These are phyloP conservation scores for Agelaius phoeniceus DNA, from an alignment of 2,113 vertebrate genomes.

Conservation along the genomic window DNA sequence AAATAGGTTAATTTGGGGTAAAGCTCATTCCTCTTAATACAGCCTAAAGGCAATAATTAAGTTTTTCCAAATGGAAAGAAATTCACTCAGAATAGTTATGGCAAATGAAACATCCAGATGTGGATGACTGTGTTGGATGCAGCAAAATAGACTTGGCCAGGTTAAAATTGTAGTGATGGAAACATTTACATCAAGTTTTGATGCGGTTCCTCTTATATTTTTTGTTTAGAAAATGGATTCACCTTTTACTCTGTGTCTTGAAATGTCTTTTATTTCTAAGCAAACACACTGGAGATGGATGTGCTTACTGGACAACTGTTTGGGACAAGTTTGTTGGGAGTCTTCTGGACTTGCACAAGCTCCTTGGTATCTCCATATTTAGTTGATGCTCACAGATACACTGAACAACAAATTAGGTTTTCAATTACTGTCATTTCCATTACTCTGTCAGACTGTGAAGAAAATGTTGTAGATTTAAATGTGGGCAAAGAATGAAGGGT, in stretches of 20 bases:
- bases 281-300: not conserved
- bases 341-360: not conserved
- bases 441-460: not conserved
- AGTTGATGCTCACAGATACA: not conserved
- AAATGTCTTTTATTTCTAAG: not conserved
- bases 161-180: not conserved
- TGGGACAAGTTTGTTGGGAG: not conserved
- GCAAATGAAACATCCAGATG: not conserved
- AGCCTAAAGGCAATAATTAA: not conserved
- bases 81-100: not conserved
- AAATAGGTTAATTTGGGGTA: slow-evolving; percentile 39
- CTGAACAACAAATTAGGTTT: not conserved
- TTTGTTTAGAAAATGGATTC: not conserved
- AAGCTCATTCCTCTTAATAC: not conserved
- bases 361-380: not conserved
- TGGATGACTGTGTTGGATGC: not conserved
- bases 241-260: not conserved
- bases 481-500: not conserved
- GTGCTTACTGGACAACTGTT: not conserved
- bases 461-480: not conserved
- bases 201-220: not conserved
- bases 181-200: not conserved
- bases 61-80: not conserved
- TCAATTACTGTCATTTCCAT: not conserved
- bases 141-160: not conserved